These are phyloP conservation scores for Drosophila tani DNA, from an alignment of 1,140 invertebrate species.

Conservation along the genomic window DNA sequence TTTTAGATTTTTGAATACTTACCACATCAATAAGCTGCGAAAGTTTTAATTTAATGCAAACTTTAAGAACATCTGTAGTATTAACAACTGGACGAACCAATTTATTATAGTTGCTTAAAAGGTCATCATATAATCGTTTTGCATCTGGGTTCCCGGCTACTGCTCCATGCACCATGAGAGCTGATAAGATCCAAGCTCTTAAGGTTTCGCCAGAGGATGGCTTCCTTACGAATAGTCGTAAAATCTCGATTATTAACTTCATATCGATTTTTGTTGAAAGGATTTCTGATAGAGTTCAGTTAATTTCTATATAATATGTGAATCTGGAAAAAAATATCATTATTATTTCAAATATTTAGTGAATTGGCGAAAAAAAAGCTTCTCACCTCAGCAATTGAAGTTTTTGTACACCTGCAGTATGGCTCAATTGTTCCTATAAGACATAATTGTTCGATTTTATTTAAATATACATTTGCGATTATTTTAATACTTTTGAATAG, in stretches of 20 bases:
- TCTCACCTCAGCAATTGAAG: too few relatives aligned
- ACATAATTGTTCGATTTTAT: too few relatives aligned
- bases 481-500: too few relatives aligned
- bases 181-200: slow-evolving; percentile 84
- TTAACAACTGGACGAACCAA: slow-evolving; percentile 96
- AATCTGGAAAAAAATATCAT: too few relatives aligned
- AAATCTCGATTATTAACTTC: slow-evolving; percentile 35
- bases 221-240: slow-evolving; percentile 66
- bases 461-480: too few relatives aligned
- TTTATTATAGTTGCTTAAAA: slow-evolving; percentile 97
- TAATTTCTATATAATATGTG: too few relatives aligned
- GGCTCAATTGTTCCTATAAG: too few relatives aligned
- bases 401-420: too few relatives aligned
- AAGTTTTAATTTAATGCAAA: slow-evolving; percentile 97
- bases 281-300: too few relatives aligned
- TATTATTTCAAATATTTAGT: too few relatives aligned
- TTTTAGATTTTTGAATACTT: slow-evolving; percentile 85
- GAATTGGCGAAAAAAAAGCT: too few relatives aligned
- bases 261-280: slow-evolving; percentile 18
- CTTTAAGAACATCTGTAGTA: slow-evolving; percentile 95
- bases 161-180: slow-evolving; percentile 86
- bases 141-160: slow-evolving; percentile 94
- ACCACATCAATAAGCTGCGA: slow-evolving; percentile 98
- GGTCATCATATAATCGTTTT: slow-evolving; percentile 95
- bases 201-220: slow-evolving; percentile 85